Evolutionary conservation across 2,113 vertebrate species (phyloP), one percentile per base, ranked within the genome.

Genomic region (Campylomormyrus tamandua): DNA sequence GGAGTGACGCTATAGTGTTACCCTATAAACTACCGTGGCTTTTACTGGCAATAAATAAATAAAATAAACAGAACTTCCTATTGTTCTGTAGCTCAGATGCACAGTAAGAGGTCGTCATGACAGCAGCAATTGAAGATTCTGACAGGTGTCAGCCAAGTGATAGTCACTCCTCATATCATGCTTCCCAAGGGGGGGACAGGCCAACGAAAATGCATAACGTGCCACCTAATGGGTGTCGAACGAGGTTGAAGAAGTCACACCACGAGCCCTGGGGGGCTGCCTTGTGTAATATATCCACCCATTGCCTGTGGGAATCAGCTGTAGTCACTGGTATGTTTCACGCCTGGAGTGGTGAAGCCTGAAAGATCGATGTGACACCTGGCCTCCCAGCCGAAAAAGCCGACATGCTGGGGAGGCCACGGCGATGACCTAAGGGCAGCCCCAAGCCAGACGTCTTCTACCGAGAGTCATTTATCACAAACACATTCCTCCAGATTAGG

Each of bases 401-500:
- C 11, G 24, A n/a, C 21, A 62, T 9, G 7, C 56, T n/a, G 9
- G 21, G 56, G 56, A 31, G 62, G 27, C 62, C 62, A 31, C 62
- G 62, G 62, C n/a, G 10, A 15, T 13, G n/a, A 70, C 62, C 62
- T 31, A 70, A 70, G 9, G 62, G 62, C 62, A 31, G n/a, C 62
- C n/a, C 10, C 62, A 31, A 70, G 62, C n/a, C 62, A 70, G n/a
- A 10, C 9, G n/a, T 11, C 62, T 66, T 27, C 62, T 66, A 66
- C 62, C 9, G 3, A 66, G n/a, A 3, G 9, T 66, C 62, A 10
- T 66, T 66, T 39, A 10, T 77, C 10, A 88, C 53, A 90, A 90
- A 90, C 90, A 89, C 90, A 88, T 92, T 27, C n/a, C 62, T 66
- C 62, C 62, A 66, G 62, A 70, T 70, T 70, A 70, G n/a, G n/a